Base-by-base conservation (phyloP, 1,140 invertebrate genomes). In the Saccostrea echinata region DNA sequence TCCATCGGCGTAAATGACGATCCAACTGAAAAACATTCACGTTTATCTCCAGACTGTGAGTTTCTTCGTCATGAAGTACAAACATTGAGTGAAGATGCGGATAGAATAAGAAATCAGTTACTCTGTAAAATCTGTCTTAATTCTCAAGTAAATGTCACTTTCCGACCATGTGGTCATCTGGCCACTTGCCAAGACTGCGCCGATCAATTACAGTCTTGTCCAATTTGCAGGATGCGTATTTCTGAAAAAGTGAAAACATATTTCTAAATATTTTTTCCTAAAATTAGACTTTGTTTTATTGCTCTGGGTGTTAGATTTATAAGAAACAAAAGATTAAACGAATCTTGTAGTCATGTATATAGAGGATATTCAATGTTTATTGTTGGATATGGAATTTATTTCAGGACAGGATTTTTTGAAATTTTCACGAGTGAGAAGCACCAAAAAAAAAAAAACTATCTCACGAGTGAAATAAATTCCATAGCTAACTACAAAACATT, bases 161-260 rank as follows among this genome's bases (percentile, higher is more conserved):
- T 82, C 43, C 35, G 35, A 43, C 81, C 81, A 1, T 82, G 81
- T 82, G 33, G 81, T 82, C 81, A 82, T 24, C 18, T 82, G 52
- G 81, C 81, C 35, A 82, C 81, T 21, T 82, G 81, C 16, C 21
- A 53, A 24, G 81, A 8, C 9, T 82, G 81, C 24, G 81, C 81
- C 3, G 52, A 82, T 33, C 11, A 53, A 24, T 24, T 82, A 33
- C 3, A 43, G 11, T 3, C 21, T 12, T 82, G 81, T 82, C 81
- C 81, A 0, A 53, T 82, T 43, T 82, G 81, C 11, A 82, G 81
- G 30, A 53, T 12, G 8, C 6, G 1, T 24, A 82, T 82, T 30
- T 30, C 43, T n/a, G 81, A 82, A 8, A 82, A 43, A 53, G 13
- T 82, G 21, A 82, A 82, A n/a, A 82, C 81, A 35, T 82, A 30